Evolutionary conservation across 2,888 invertebrate species (phyloP).

Genomic region (Marronus borbonicus): DNA sequence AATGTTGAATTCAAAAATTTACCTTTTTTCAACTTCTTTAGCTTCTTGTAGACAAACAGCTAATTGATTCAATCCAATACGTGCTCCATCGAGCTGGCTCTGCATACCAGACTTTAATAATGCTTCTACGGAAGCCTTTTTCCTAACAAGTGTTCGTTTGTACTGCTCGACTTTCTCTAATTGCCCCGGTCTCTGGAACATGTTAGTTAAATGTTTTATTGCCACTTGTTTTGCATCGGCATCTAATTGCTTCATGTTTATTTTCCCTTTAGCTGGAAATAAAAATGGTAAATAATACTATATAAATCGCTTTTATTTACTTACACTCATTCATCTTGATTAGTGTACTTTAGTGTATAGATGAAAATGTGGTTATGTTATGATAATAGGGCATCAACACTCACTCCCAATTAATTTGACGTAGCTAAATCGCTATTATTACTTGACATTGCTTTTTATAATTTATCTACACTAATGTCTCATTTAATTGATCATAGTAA

Average conservation of each 20-base stretch:
- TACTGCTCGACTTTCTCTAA: conserved; percentile 92
- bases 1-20: conserved; percentile 54
- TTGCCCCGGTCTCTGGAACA: conserved; percentile 95
- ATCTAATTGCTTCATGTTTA: conserved; percentile 80
- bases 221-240: conserved; percentile 85
- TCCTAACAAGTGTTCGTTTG: conserved; percentile 81
- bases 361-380: not conserved
- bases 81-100: conserved; percentile 96
- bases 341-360: not conserved
- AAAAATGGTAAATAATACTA: not conserved
- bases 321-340: conserved; percentile 48
- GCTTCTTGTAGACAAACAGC: conserved; percentile 90
- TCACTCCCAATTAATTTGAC: not conserved
- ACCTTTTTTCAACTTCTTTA: conserved; percentile 78
- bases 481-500: too few relatives aligned
- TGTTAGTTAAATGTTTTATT: conserved; percentile 89
- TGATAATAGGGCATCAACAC: not conserved
- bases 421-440: too few relatives aligned
- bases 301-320: conserved; percentile 3
- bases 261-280: conserved; percentile 51
- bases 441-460: too few relatives aligned
- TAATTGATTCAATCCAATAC: conserved; percentile 92
- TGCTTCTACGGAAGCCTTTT: conserved; percentile 93
- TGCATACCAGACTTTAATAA: conserved; percentile 99
- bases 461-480: too few relatives aligned